Conservation (phyloP, 92 coral and sea anemone species). For the Metridium senile region DNA sequence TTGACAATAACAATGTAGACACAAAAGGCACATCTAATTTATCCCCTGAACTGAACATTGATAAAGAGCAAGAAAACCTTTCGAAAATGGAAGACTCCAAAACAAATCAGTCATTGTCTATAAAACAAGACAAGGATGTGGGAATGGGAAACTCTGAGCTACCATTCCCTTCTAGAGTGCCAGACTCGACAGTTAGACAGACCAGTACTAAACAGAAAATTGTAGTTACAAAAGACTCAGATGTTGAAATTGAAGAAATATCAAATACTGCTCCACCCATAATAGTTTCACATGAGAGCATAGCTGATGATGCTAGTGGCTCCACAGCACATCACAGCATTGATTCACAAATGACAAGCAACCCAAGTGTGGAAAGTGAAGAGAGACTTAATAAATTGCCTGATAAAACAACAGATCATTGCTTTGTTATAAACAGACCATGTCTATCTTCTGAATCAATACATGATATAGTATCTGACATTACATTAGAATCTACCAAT, state of each 20-base stretch:
- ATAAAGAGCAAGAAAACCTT: neutral
- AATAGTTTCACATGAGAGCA: neutral
- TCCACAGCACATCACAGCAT: no score
- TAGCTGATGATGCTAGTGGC: neutral
- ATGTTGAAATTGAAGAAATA: neutral
- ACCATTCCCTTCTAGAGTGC: neutral
- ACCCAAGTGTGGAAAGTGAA: neutral
- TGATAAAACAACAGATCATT: neutral
- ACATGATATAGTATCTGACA: neutral
- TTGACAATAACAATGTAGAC: neutral
- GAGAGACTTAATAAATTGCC: neutral
- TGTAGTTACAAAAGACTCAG: neutral
- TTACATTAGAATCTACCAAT: neutral
- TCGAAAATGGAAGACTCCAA: neutral
- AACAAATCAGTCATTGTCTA: neutral
- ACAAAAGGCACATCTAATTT: neutral
- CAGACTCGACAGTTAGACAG: neutral
- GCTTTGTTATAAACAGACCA: no score
- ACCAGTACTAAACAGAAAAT: neutral
- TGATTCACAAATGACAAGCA: no score
- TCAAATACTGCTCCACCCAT: neutral
- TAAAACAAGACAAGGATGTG: neutral
- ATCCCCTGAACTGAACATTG: neutral
- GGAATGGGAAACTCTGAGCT: neutral
- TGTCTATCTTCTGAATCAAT: constrained; percentile 1